Evolutionary conservation across 2,797 vertebrate genomes (phyloP), one percentile per base, ranked within the genome.

Genomic region (Otolemur crassicaudatus): DNA sequence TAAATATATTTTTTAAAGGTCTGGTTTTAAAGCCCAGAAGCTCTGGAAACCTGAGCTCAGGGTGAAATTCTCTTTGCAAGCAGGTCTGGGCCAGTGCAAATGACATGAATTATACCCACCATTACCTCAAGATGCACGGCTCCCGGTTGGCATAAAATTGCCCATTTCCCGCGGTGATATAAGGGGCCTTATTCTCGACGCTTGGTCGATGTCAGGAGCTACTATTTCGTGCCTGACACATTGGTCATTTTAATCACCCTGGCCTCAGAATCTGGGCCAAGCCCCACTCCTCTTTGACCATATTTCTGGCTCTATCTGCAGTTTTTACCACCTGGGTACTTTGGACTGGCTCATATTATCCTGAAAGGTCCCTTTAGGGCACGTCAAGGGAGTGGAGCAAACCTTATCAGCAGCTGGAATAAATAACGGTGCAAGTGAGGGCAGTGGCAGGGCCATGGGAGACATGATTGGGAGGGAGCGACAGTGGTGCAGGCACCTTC

Each of bases 101-200:
- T 6, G 95, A 85, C 81, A 81, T 96, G 97, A 98, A 70, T 97
- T 96, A 98, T 63, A 27, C 76, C 84, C n/a, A 4, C 95, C 97
- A 87, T 95, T 96, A 94, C 95, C 91, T 95, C 95, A 23, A 92
- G 97, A 97, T 88, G 75, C 95, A 77, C 60, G 11, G 87, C 95
- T 95, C 96, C 17, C 65, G 25, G 73, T 46, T 81, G 96, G 97
- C 97, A 73, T 95, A 93, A 96, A 97, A 96, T 93, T 67, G 90
- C 96, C 97, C 97, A 65, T 96, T 97, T 97, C 96, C 95, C 90
- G 87, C 1, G 0, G 81, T 95, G 97, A 97, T 97, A 92, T 92
- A 31, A 79, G 95, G 67, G 34, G 0, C 80, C 10, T 13, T 5
- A 67, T 87, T 92, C 73, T 2, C 7, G 1, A 94, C 3, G 11